Evolutionary conservation across 2,888 invertebrate species (phyloP).

Genomic region (Cyclophora albipunctata): DNA sequence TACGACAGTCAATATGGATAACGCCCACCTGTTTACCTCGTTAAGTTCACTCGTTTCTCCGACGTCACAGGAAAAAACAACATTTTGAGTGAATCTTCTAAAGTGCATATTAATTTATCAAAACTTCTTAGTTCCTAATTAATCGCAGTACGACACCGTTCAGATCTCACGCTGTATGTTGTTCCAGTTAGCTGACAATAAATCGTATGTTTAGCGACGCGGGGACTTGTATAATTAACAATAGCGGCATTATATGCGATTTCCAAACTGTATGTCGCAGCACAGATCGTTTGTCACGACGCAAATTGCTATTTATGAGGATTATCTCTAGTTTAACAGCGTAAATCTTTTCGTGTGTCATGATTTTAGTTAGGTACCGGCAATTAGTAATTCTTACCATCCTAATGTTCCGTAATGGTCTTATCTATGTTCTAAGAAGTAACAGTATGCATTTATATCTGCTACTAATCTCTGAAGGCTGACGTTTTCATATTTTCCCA

Average conservation of each 20-base stretch:
- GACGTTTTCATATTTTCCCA: too few relatives aligned
- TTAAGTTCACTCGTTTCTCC: slow-evolving; percentile 32
- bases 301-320: slow-evolving; percentile 70
- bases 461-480: too few relatives aligned
- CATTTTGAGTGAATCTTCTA: slow-evolving; percentile 31
- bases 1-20: slow-evolving; percentile 37
- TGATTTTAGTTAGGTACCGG: slow-evolving; percentile 18
- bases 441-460: too few relatives aligned
- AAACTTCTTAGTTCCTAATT: slow-evolving; percentile 45
- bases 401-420: slow-evolving; percentile 3
- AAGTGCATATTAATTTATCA: slow-evolving; percentile 36
- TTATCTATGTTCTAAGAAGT: neutral
- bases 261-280: slow-evolving; percentile 65
- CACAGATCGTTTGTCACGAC: slow-evolving; percentile 66
- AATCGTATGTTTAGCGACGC: slow-evolving; percentile 71
- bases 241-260: slow-evolving; percentile 68
- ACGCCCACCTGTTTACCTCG: slow-evolving; percentile 31
- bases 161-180: slow-evolving; percentile 58
- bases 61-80: slow-evolving; percentile 24
- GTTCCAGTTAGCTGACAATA: slow-evolving; percentile 68
- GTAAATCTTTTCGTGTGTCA: slow-evolving; percentile 38
- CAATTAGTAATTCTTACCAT: slow-evolving; percentile 17
- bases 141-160: slow-evolving; percentile 26
- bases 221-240: slow-evolving; percentile 71
- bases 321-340: slow-evolving; percentile 53